These are phyloP conservation scores for Drosophila colorata DNA, from an alignment of 2,888 invertebrate genomes.

Conservation along the genomic window DNA sequence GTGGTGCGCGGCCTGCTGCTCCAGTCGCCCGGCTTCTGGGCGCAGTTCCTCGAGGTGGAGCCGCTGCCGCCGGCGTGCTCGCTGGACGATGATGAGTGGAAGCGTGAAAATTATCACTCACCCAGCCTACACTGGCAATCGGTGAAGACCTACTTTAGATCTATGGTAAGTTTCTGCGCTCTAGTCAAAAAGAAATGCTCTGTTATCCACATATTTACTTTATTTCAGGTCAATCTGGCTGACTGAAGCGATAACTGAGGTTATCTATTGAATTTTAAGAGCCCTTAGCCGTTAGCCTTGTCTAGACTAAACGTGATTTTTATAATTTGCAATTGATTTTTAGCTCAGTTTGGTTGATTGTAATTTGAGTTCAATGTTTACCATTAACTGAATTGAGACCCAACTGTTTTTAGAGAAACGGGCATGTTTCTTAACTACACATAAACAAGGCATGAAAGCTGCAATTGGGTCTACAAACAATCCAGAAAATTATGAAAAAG, in stretches of 20 bases:
- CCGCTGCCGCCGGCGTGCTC: constrained; percentile 31
- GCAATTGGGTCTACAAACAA: neutral
- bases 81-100: constrained; percentile 50
- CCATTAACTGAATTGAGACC: neutral
- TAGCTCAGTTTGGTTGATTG: constrained; percentile 1
- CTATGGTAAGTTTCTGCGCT: constrained; percentile 56
- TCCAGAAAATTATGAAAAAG: neutral
- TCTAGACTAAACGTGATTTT: neutral
- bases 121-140: constrained; percentile 56
- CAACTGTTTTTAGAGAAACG: constrained; percentile 3
- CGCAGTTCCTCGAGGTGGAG: constrained; percentile 66
- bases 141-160: constrained; percentile 68
- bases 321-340: neutral
- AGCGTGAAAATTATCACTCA: constrained; percentile 35
- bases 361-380: constrained; percentile 4
- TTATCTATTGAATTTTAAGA: neutral
- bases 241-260: constrained; percentile 20
- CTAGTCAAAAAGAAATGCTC: too few species aligned
- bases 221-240: constrained; percentile 54
- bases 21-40: constrained; percentile 57
- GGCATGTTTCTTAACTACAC: neutral
- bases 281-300: neutral
- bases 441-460: neutral
- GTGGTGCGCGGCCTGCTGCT: constrained; percentile 49
- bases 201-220: neutral